A percentile compares a stretch with the other conserved stretches of the same genome.
phyloP scores from a whole-genome alignment of 2,888 invertebrate species.

The Meandrusa payeni region DNA sequence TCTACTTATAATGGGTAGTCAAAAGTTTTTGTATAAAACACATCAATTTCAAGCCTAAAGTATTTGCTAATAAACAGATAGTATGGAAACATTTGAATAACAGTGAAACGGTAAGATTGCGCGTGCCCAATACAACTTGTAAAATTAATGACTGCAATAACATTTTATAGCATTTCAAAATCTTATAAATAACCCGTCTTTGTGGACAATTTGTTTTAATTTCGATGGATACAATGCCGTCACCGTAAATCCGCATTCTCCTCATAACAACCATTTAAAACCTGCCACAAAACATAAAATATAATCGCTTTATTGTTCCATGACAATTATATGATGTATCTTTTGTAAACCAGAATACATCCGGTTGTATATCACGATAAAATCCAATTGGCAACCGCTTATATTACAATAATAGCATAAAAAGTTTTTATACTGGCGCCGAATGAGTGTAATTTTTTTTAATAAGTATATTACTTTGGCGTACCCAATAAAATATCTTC shows the following conservation, averaged over 20 bases:
- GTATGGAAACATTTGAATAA: constrained; percentile 8
- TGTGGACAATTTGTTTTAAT: constrained; percentile 23
- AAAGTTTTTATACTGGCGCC: too few species aligned
- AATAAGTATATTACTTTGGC: too few species aligned
- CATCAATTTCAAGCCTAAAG: background rate
- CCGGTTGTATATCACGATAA: constrained; percentile 19
- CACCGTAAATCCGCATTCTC: constrained; percentile 25
- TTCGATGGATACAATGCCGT: constrained; percentile 20
- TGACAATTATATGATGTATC: constrained; percentile 21
- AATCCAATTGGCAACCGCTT: constrained; percentile 8
- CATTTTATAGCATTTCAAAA: constrained; percentile 20
- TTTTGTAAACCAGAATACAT: constrained; percentile 22
- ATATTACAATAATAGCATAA: too few species aligned
- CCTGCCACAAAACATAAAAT: constrained; percentile 21
- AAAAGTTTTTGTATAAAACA: too few species aligned
- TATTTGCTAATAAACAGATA: background rate
- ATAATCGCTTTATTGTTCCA: constrained; percentile 25
- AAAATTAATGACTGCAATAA: constrained; percentile 20
- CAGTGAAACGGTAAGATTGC: constrained; percentile 1
- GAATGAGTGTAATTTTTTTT: too few species aligned
- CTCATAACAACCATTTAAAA: constrained; percentile 20
- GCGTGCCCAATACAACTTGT: background rate
- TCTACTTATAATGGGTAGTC: too few species aligned
- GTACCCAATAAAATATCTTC: too few species aligned
- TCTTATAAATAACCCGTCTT: constrained; percentile 9